Conservation (phyloP, 2,113 vertebrate genomes). For the Sphaerodactylus townsendi region DNA sequence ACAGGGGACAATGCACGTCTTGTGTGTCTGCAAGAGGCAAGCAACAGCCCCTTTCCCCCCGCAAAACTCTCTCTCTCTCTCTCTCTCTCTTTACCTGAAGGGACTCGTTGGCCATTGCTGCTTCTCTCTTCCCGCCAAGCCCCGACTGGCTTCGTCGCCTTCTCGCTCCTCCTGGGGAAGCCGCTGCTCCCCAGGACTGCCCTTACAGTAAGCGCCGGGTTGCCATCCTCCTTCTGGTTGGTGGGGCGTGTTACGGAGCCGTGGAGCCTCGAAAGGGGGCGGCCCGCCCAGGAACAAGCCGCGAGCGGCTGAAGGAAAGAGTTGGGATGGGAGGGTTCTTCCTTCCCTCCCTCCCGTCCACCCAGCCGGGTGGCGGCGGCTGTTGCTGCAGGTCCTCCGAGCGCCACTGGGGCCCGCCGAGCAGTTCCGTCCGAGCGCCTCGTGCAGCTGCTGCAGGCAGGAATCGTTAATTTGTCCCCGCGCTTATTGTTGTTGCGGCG, state of each 20-base stretch:
- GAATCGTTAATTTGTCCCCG: not conserved
- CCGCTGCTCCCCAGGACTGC: not conserved
- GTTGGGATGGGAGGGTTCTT: not conserved
- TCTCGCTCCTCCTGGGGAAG: not conserved
- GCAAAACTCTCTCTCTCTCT: no score
- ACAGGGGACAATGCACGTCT: not conserved
- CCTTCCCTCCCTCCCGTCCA: not conserved
- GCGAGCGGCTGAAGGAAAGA: not conserved
- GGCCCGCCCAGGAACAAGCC: not conserved
- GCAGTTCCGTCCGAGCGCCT: not conserved
- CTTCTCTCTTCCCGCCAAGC: conserved; percentile 13
- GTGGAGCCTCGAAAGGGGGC: conserved; percentile 16
- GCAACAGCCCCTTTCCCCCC: not conserved
- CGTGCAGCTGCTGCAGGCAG: not conserved
- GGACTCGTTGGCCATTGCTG: conserved; percentile 23
- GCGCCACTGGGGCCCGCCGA: not conserved
- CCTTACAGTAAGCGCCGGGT: not conserved
- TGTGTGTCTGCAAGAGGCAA: not conserved
- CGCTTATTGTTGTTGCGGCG: conserved; percentile 11
- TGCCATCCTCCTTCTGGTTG: not conserved
- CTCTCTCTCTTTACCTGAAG: not conserved
- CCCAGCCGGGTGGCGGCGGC: not conserved
- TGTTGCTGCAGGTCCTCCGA: not conserved
- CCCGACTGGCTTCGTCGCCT: not conserved
- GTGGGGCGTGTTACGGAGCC: not conserved